Conservation (phyloP, 1,140 invertebrate genomes). For the Panagrolaimus sp. region DNA sequence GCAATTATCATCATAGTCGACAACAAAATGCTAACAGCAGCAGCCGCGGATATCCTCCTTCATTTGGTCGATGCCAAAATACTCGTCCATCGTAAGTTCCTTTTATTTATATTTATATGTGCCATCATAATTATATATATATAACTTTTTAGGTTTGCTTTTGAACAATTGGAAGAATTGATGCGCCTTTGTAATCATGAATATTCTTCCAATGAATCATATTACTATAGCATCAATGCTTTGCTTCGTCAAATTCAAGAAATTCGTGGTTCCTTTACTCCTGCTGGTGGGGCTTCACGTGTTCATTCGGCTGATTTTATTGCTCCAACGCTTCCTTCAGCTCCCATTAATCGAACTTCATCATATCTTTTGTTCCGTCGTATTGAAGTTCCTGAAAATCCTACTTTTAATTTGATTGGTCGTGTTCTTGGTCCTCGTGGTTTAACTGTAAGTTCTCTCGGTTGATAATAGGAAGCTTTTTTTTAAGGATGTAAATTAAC, state of each 20-base stretch:
- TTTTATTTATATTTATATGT: no score
- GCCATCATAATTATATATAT: no score
- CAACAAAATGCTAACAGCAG: no score
- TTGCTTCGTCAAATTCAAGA: constrained; percentile 10
- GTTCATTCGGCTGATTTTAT: neutral
- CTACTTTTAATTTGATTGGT: neutral
- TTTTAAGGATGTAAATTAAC: no score
- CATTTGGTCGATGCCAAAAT: no score
- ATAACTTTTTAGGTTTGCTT: neutral
- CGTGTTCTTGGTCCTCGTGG: neutral
- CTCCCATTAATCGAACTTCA: neutral
- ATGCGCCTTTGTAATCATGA: constrained; percentile 10
- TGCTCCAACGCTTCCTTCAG: neutral
- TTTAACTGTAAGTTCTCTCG: no score
- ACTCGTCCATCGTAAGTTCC: no score
- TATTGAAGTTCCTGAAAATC: neutral
- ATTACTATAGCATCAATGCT: neutral
- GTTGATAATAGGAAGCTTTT: no score
- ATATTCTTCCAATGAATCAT: constrained; percentile 10
- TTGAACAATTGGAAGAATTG: neutral
- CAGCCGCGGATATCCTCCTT: no score
- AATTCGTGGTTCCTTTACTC: neutral
- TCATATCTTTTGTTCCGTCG: neutral
- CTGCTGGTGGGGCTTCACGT: neutral
- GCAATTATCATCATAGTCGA: no score